Base-by-base conservation (phyloP, 2,888 invertebrate species). In the Spialia ferax region DNA sequence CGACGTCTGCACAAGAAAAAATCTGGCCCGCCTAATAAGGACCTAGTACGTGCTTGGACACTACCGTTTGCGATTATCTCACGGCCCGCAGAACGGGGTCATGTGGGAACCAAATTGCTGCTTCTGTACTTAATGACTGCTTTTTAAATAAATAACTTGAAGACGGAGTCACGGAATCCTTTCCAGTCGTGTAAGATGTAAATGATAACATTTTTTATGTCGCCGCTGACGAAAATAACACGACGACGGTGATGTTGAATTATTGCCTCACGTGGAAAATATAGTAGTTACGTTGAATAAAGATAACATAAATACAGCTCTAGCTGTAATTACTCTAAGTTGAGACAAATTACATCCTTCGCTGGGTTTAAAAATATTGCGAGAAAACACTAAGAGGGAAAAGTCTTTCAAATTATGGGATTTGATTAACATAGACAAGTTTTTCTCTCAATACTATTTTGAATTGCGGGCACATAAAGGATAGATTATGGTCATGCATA, bases 51-150 rank as follows among this genome's bases (percentile, higher is more conserved):
- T 89, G 91, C 82, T 82, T 77, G 87, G 86, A 86, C 88, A 89
- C 87, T 86, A 86, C 89, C 84, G 88, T 83, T 83, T 77, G 89
- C 90, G 91, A 90, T 89, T 89, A 91, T 92, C 91, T 91, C 91
- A 91, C 90, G 91, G 89, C 87, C 85, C 76, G 75, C 76, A 75
- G 80, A 87, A 86, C 83, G 86, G 83, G 89, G 91, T 91, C 90
- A 91, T 82, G 86, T 85, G 89, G 83, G 88, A 89, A 87, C 83
- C 78, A 81, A 89, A 86, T 83, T 82, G 83, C 83, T 76, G 78
- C 86, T 83, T 82, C 84, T 84, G 85, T 77, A 79, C 79, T 74
- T 84, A 84, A 85, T 83, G 80, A 82, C 78, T 74, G 80, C 78
- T 77, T 82, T 84, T 82, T 80, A 84, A 80, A 82, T 80, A 82